Evolutionary conservation across 2,888 invertebrate genomes (phyloP), one percentile per base, ranked within the genome.

Genomic region (Oeneis ivallda): DNA sequence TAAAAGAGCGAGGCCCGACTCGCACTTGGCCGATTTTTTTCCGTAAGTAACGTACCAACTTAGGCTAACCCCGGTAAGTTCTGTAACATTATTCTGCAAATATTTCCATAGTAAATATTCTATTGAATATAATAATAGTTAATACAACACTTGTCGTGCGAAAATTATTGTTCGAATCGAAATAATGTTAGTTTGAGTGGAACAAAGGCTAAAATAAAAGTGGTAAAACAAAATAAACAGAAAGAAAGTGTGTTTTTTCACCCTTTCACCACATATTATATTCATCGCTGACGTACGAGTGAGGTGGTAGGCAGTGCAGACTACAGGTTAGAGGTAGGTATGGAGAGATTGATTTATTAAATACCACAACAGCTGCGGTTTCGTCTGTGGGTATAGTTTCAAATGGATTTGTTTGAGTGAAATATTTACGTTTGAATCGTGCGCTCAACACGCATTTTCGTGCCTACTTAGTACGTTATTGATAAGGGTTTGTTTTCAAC

Each of bases 331-430:
- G n/a, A n/a, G 13, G 34, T 53, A 53, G 53, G 39, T 39, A 39
- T 39, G 47, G 50, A 49, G 19, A 56, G 59, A 50, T 77, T 81
- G 77, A 76, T 78, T 75, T 76, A 64, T 64, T 64, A 58, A 64
- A 64, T 50, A 32, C 26, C 47, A 62, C 62, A 50, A 63, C 63
- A 58, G 64, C 58, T 64, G 64, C 32, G 64, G 64, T 64, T 64
- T 52, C 50, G 57, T 64, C 58, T 58, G 64, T 58, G 49, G 57
- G 11, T 47, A 52, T 50, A 43, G 50, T 58, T 58, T 58, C 26
- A 58, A 63, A 63, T 63, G 56, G 57, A 57, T 56, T 57, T 63
- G 63, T 39, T 53, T 43, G 37, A 56, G 59, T 59, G 59, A 59
- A 59, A 59, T 59, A 50, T 39, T 60, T 60, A 60, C 45, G 11